phyloP scores from a whole-genome alignment of 2,113 vertebrate genomes.

The Tupaia chinensis region DNA sequence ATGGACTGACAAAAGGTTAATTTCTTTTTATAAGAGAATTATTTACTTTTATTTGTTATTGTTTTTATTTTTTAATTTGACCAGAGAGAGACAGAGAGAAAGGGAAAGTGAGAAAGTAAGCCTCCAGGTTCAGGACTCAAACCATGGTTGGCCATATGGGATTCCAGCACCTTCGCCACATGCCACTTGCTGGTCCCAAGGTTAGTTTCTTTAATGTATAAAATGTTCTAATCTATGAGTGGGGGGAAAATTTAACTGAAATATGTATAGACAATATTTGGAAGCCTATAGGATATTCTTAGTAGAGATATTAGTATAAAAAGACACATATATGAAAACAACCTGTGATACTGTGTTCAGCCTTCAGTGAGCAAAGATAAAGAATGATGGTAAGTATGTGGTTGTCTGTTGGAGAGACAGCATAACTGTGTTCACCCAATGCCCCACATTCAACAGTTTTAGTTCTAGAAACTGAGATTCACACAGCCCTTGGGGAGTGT shows the following conservation, averaged over 20 bases:
- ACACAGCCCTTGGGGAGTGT: background rate
- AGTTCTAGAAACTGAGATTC: background rate
- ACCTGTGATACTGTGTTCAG: background rate
- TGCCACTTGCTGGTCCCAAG: background rate
- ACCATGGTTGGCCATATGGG: no score
- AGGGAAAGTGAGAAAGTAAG: no score
- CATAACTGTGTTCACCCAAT: rapidly evolving
- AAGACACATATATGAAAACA: background rate
- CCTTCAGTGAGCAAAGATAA: background rate
- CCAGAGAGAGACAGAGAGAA: no score
- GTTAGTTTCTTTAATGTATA: constrained; percentile 15
- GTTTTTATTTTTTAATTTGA: no score
- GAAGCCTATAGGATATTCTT: background rate
- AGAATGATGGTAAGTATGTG: background rate
- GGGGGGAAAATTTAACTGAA: background rate
- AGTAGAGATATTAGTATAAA: background rate
- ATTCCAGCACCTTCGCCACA: no score
- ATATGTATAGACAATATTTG: background rate
- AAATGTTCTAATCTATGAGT: background rate
- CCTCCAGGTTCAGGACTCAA: no score
- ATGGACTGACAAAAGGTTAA: constrained; percentile 23
- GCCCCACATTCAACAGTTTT: background rate
- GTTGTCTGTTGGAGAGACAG: background rate
- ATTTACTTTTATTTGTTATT: no score
- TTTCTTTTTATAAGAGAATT: background rate